Percentiles rank a stretch among this genome's conserved stretches.
Evolutionary conservation across 1,140 invertebrate species (phyloP).

Genomic region (Papilio helenus): DNA sequence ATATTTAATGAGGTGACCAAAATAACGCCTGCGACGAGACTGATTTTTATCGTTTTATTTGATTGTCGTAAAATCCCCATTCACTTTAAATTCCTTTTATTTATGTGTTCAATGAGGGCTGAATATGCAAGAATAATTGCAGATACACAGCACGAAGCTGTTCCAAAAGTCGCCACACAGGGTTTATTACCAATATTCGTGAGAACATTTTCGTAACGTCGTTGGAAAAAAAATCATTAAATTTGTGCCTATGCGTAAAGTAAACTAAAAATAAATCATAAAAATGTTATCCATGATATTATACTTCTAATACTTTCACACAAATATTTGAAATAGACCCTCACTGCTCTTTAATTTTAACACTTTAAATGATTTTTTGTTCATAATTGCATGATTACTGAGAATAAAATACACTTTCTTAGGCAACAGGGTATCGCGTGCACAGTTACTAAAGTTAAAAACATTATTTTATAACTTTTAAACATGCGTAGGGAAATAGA

Average conservation of each 20-base stretch:
- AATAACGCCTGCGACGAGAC: conserved; percentile 19
- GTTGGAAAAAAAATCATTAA: too few relatives aligned
- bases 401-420: neutral
- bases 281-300: too few relatives aligned
- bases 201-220: too few relatives aligned
- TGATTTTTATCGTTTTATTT: conserved; percentile 15
- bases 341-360: too few relatives aligned
- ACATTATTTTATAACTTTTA: neutral
- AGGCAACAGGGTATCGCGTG: neutral
- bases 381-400: neutral
- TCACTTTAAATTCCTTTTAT: neutral
- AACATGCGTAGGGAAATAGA: neutral
- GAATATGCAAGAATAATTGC: neutral
- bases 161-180: too few relatives aligned
- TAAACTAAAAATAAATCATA: too few relatives aligned
- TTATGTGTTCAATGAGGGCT: neutral
- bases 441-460: neutral
- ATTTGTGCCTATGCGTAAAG: too few relatives aligned
- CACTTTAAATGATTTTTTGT: neutral
- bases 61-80: neutral
- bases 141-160: neutral
- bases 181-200: too few relatives aligned
- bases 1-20: conserved; percentile 42
- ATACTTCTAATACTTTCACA: too few relatives aligned
- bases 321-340: too few relatives aligned